These are phyloP conservation scores for Triplophysa dalaica DNA, from an alignment of 2,113 vertebrate genomes.

Conservation along the genomic window DNA sequence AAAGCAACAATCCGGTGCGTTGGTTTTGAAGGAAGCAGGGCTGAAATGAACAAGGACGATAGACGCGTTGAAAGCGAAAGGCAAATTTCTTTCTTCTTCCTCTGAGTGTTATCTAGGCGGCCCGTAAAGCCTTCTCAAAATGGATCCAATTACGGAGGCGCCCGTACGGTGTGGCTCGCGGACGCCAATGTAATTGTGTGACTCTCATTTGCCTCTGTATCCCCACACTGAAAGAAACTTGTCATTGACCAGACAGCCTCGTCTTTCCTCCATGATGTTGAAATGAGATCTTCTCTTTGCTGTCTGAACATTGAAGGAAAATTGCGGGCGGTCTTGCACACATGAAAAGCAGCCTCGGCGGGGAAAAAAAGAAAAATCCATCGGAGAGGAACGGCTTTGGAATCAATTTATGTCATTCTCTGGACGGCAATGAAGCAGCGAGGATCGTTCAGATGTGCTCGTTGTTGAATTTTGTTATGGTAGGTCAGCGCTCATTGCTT, in stretches of 20 bases:
- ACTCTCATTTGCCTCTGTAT: constrained; percentile 68
- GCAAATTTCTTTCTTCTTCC: constrained; percentile 49
- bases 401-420: background rate
- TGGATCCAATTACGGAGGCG: constrained; percentile 68
- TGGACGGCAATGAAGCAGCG: background rate
- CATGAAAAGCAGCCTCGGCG: constrained; percentile 58
- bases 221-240: constrained; percentile 65
- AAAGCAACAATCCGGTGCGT: background rate
- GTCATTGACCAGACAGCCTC: constrained; percentile 67
- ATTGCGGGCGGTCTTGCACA: constrained; percentile 54
- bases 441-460: background rate
- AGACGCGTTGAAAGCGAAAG: constrained; percentile 18
- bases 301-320: constrained; percentile 63
- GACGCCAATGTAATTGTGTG: constrained; percentile 71
- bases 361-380: constrained; percentile 49
- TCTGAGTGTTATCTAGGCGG: constrained; percentile 59
- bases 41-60: constrained; percentile 7
- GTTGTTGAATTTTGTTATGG: constrained; percentile 27
- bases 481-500: constrained; percentile 24
- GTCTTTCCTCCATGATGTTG: constrained; percentile 62
- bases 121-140: constrained; percentile 68
- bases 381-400: constrained; percentile 46
- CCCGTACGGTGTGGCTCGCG: constrained; percentile 63
- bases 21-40: background rate
- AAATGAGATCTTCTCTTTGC: constrained; percentile 69